Evolutionary conservation across 2,888 invertebrate genomes (phyloP), one percentile per base, ranked within the genome.

Genomic region (Diaprepes abbreviatus): DNA sequence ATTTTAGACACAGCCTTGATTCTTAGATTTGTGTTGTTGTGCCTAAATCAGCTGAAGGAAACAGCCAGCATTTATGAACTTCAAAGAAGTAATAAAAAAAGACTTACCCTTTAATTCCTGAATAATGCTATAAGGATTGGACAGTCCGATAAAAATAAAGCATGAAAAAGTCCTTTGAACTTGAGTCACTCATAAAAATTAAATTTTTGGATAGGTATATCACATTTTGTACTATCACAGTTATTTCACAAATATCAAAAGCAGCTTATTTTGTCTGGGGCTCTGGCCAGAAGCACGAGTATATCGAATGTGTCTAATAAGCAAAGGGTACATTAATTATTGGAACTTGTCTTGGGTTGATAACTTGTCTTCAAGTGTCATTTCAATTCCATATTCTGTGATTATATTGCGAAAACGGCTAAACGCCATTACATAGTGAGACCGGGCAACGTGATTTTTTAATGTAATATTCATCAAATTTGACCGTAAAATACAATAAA

Each of bases 191-290:
- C 70, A 65, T 69, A 54, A 72, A 65, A 59, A 54, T 60, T 62
- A 70, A 66, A 60, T 63, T 70, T 62, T 70, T 70, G 57, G 69
- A 62, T 59, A 57, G 66, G 58, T 57, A 70, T 73, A 78, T 79
- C 79, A 79, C 79, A 79, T 79, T 76, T 77, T 78, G 75, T 76
- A 75, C 74, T 79, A 79, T 79, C 79, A 79, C 79, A 79, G 79
- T 76, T 76, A 73, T 66, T 71, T 73, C 65, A 68, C 62, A 67
- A 70, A 59, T 55, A 62, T 64, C 52, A 66, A 48, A 57, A 66
- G 58, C 28, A 36, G 24, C 12, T 48, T 24, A 40, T 50, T 66
- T 33, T 45, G 33, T 14, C 12, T 60, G 28, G 45, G 12, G 12
- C n/a, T n/a, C 16, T 31, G 35, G 50, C 4, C 24, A 45, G 17